A percentile compares a stretch with the other conserved stretches of the same genome.
These are phyloP conservation scores for Chromis chromis DNA, from an alignment of 2,797 vertebrate genomes.

Conservation along the genomic window DNA sequence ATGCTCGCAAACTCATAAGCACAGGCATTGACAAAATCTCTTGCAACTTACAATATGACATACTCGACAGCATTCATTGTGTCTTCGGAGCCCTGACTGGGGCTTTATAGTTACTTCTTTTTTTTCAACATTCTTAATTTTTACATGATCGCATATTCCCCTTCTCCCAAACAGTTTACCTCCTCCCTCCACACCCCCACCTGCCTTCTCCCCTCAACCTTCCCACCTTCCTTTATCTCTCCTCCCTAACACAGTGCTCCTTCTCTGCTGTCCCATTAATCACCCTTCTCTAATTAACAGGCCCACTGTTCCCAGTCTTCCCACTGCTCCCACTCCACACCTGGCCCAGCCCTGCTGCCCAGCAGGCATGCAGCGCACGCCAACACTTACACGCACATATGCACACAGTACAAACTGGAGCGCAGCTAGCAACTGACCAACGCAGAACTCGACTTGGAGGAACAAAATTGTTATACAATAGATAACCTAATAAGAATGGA, in stretches of 20 bases:
- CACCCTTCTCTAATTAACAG: slow-evolving; percentile 99
- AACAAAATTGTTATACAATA: slow-evolving; percentile 34
- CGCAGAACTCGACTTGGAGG: slow-evolving; percentile 42
- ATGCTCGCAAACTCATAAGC: slow-evolving; percentile 7
- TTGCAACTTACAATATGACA: background rate
- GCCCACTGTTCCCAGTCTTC: slow-evolving; percentile 86
- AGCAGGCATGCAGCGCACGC: slow-evolving; percentile 69
- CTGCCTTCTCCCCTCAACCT: slow-evolving; percentile 45
- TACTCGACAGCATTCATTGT: background rate
- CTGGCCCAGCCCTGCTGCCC: slow-evolving; percentile 87
- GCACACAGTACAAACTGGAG: slow-evolving; percentile 47
- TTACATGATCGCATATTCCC: slow-evolving; percentile 25
- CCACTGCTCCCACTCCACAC: slow-evolving; percentile 85
- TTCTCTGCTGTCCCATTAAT: slow-evolving; percentile 91
- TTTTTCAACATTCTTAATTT: slow-evolving; percentile 15
- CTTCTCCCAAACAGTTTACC: slow-evolving; percentile 52
- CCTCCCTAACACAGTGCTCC: slow-evolving; percentile 71
- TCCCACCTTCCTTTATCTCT: slow-evolving; percentile 62
- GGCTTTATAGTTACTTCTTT: background rate
- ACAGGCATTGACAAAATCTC: slow-evolving; percentile 15
- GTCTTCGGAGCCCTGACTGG: background rate
- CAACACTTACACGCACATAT: slow-evolving; percentile 56
- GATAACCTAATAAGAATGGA: slow-evolving; percentile 5
- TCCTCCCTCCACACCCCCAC: slow-evolving; percentile 16
- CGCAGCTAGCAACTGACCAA: slow-evolving; percentile 78